Conservation (phyloP, 2,888 invertebrate species). For the Carcina quercana region DNA sequence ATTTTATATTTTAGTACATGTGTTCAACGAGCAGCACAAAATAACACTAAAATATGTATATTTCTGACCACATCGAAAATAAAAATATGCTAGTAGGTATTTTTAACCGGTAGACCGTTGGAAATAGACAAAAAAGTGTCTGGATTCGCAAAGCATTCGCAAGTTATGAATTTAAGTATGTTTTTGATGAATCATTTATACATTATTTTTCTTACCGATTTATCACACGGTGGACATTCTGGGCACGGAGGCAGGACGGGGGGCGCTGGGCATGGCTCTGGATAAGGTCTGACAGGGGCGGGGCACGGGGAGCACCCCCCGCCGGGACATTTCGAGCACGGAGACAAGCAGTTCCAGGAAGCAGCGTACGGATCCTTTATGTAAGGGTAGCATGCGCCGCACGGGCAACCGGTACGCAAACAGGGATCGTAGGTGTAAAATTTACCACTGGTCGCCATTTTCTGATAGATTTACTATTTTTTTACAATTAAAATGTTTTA, state of each 20-base stretch:
- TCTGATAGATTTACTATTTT: slow-evolving; percentile 24
- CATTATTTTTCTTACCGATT: too few relatives aligned
- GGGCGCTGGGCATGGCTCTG: slow-evolving; percentile 39
- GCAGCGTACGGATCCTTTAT: slow-evolving; percentile 52
- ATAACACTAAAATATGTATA: too few relatives aligned
- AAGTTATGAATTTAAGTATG: too few relatives aligned
- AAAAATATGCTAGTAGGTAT: too few relatives aligned
- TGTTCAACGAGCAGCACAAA: too few relatives aligned
- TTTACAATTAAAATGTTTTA: slow-evolving; percentile 11
- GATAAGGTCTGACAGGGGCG: slow-evolving; percentile 59
- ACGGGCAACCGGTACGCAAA: slow-evolving; percentile 49
- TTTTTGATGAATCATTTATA: too few relatives aligned
- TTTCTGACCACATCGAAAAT: too few relatives aligned
- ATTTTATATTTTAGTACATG: too few relatives aligned
- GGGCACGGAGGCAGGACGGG: slow-evolving; percentile 51
- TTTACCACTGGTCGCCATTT: slow-evolving; percentile 66
- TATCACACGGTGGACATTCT: slow-evolving; percentile 59
- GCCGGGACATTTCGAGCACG: slow-evolving; percentile 58
- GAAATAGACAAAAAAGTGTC: too few relatives aligned
- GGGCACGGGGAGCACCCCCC: slow-evolving; percentile 64
- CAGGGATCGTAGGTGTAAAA: slow-evolving; percentile 64
- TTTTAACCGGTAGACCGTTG: too few relatives aligned
- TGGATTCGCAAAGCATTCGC: too few relatives aligned
- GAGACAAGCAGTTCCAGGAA: slow-evolving; percentile 44
- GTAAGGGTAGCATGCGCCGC: slow-evolving; percentile 60